phyloP scores from a whole-genome alignment of 2,113 vertebrate genomes.

The Gallinago paraguaiae region DNA sequence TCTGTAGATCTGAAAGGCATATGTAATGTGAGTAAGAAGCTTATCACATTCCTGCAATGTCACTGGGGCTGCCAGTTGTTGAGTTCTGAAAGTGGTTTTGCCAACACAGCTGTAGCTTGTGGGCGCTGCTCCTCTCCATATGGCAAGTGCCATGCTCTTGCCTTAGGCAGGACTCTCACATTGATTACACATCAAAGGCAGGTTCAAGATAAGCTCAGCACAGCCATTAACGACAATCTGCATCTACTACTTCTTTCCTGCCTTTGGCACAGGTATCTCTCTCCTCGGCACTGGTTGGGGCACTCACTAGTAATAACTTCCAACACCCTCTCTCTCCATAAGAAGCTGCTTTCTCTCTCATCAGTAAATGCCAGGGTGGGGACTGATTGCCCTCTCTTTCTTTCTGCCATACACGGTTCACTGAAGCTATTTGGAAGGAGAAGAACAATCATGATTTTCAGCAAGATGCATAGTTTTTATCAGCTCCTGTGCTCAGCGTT shows the following conservation, averaged over 20 bases:
- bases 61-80: neutral
- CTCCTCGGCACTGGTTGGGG: neutral
- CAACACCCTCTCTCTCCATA: neutral
- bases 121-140: neutral
- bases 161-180: neutral
- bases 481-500: neutral
- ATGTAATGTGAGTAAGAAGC: neutral
- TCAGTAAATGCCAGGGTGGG: neutral
- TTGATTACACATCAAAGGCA: neutral
- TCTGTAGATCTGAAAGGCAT: neutral
- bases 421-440: neutral
- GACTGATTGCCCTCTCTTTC: neutral
- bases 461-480: neutral
- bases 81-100: neutral
- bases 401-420: neutral
- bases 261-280: neutral
- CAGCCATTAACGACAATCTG: neutral
- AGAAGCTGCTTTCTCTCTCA: neutral
- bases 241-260: neutral
- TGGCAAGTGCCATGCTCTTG: neutral
- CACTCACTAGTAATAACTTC: neutral
- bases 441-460: neutral
- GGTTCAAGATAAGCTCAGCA: neutral
- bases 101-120: neutral
- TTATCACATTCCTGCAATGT: neutral